Evolutionary conservation across 2,113 vertebrate genomes (phyloP).

Genomic region (Neodon shergylaensis): DNA sequence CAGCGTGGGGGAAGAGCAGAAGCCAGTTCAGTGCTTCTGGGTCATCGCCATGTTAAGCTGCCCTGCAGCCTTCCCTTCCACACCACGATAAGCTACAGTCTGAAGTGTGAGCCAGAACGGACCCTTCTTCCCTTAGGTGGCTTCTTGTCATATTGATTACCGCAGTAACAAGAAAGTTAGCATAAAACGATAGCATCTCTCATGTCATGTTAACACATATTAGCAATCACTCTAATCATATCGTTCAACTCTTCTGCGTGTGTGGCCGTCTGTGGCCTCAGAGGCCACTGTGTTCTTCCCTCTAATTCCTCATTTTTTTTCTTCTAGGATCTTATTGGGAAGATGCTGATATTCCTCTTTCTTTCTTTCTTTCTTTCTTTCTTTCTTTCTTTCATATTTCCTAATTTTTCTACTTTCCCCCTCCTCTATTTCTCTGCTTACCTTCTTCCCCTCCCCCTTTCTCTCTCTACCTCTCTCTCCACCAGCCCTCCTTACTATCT

Average conservation of each 20-base stretch:
- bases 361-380: too few relatives aligned
- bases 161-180: neutral
- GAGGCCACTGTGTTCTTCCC: neutral
- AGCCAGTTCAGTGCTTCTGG: neutral
- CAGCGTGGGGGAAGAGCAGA: too few relatives aligned
- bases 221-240: neutral
- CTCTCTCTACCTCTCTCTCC: too few relatives aligned
- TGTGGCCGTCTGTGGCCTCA: neutral
- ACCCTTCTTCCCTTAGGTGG: neutral
- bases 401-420: neutral
- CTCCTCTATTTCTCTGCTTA: neutral
- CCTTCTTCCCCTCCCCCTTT: neutral
- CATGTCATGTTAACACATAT: neutral
- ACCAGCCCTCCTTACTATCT: neutral
- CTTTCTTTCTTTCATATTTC: neutral
- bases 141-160: neutral
- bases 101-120: neutral
- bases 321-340: neutral
- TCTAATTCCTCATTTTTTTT: neutral
- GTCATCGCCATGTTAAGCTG: too few relatives aligned
- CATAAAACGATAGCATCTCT: neutral
- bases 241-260: neutral
- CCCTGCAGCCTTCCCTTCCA: neutral
- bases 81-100: neutral
- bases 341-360: neutral